Base-by-base conservation (phyloP, 2,888 invertebrate genomes). In the Amiota minor region DNA sequence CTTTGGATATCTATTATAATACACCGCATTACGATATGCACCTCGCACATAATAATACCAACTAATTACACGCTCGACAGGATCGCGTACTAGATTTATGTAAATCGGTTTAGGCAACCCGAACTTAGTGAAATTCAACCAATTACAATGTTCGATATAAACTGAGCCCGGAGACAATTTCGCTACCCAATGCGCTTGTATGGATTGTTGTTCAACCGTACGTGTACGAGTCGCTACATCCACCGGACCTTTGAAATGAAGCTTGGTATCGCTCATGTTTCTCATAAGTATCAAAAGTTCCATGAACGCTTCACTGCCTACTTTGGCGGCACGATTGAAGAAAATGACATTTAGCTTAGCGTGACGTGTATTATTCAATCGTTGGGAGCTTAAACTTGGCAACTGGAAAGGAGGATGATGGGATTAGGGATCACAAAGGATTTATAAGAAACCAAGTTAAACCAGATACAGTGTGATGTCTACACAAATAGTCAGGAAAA, bases 311-410 rank as follows among this genome's bases (percentile, higher is more conserved):
- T 96, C 96, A 72, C 96, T 96, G 75, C 97, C 97, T 67, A 96
- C 96, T 90, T 97, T 97, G n/a, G 97, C 96, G 69, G 96, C 96
- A 11, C 97, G 92, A 90, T 97, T 97, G 90, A 97, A 97, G 91
- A 97, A 96, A 62, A 97, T 88, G n/a, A 96, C 91, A 62, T 96
- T 93, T 35, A 93, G 91, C 71, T 92, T 93, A 0, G 96, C 93
- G 69, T 93, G 92, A 35, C 92, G 92, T 0, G 96, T 96, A 87
- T 96, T 96, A 90, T 97, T 97, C 74, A 97, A 71, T 6, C 73
- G 76, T 6, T 77, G 73, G 6, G 85, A 72, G 47, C 72, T 85
- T 12, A 87, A 76, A 20, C 72, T 79, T 14, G 78, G 65, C 46
- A 86, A 80, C 86, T 86, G 73, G 12, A 47, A 20, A 35, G 11